A percentile compares a stretch with the other conserved stretches of the same genome.
Evolutionary conservation across 2,888 invertebrate species (phyloP).

Genomic region (Oxycera nigricornis): DNA sequence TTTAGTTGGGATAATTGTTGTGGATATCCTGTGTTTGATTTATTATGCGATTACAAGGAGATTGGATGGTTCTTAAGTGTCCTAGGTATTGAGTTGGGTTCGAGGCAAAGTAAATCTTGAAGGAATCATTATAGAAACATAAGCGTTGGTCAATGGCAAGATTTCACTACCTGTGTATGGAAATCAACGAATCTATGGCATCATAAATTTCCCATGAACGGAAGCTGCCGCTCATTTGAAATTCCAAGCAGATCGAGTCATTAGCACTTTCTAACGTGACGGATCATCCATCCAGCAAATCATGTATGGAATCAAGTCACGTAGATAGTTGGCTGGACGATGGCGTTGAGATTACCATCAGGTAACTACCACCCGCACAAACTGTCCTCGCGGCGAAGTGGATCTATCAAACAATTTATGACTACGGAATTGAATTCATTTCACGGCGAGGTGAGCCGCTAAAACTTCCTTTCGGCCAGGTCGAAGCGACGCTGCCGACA

Average conservation of each 20-base stretch:
- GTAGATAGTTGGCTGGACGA: background rate
- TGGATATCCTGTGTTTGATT: slow-evolving; percentile 22
- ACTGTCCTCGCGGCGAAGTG: background rate
- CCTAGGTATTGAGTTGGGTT: too few species aligned
- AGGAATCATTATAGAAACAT: too few species aligned
- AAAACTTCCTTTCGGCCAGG: background rate
- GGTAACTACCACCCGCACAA: slow-evolving; percentile 11
- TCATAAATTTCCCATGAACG: slow-evolving; percentile 15
- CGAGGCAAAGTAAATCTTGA: too few species aligned
- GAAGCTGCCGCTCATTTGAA: background rate
- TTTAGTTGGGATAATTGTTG: background rate
- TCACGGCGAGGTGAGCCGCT: background rate
- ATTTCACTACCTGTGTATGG: background rate
- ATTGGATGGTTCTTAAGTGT: too few species aligned
- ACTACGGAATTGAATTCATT: background rate
- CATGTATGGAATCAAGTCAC: slow-evolving; percentile 15
- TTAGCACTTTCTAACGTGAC: slow-evolving; percentile 25
- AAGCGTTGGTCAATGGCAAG: too few species aligned
- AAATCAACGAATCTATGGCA: background rate
- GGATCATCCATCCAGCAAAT: slow-evolving; percentile 7
- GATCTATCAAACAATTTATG: background rate
- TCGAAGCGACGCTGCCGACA: background rate
- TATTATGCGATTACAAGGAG: background rate
- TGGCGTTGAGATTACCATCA: background rate
- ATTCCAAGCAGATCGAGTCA: slow-evolving; percentile 3